These are phyloP conservation scores for Callospermophilus lateralis DNA, from an alignment of 2,113 vertebrate genomes.

Conservation along the genomic window DNA sequence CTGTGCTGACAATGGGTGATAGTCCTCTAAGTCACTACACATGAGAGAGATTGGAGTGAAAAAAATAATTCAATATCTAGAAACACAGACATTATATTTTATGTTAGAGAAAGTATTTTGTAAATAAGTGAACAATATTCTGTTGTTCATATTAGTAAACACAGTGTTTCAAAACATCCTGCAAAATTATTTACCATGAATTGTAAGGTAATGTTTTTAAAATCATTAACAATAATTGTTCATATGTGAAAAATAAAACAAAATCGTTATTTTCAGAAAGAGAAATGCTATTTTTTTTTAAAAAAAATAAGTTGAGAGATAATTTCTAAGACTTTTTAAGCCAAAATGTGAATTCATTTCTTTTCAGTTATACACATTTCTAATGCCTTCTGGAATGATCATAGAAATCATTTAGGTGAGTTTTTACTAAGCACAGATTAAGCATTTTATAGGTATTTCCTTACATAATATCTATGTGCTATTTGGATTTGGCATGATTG, in stretches of 20 bases:
- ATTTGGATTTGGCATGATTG: neutral
- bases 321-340: neutral
- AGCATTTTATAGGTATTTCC: constrained; percentile 17
- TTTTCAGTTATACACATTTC: neutral
- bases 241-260: neutral
- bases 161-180: neutral
- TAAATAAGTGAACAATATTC: neutral
- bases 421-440: neutral
- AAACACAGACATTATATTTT: neutral
- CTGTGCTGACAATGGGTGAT: neutral
- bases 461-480: neutral
- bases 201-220: constrained; percentile 9
- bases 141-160: neutral
- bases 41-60: neutral
- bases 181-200: neutral
- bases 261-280: neutral
- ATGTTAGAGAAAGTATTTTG: neutral
- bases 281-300: neutral
- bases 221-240: neutral
- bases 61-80: neutral
- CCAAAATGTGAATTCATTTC: neutral
- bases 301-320: neutral
- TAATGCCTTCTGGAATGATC: neutral
- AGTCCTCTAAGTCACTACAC: neutral
- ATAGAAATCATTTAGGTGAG: neutral